Base-by-base conservation (phyloP, 2,888 invertebrate genomes). In the Drosophila buzzatii region DNA sequence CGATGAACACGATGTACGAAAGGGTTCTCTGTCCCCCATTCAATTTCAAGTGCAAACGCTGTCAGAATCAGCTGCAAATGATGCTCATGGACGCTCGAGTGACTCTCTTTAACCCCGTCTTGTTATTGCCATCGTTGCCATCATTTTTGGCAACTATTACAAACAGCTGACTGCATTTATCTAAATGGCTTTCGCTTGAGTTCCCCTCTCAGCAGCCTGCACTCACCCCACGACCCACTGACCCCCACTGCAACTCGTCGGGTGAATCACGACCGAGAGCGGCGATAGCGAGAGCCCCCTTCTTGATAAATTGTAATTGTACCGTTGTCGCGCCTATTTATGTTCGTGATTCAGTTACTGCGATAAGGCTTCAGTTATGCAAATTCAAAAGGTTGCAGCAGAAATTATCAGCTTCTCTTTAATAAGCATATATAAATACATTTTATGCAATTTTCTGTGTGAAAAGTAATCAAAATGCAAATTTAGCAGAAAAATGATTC, bases 161-260 rank as follows among this genome's bases (percentile, higher is more conserved):
- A 61, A 57, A 41, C 61, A 77, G 66, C 70, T 69, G 57, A 57
- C 51, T 77, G 77, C 84, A 80, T 72, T 80, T 70, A 82, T 82
- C 81, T 63, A 59, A 72, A 79, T 76, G 69, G 59, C 27, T 63
- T 63, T 63, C 51, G 62, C 51, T 55, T 51, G 64, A 53, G 39
- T 63, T 52, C 42, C 23, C 49, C 8, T 27, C 27, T 16, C 23
- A 8, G 41, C 33, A n/a, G n/a, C 12, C 35, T 56, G 35, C 37
- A 27, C 6, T 27, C 37, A 5, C 4, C 6, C 56, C 55, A 56
- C 31, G 27, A 37, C 42, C 41, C 52, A 35, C 41, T 45, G n/a
- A 59, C 67, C 67, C 35, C 18, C 33, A 27, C 18, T 52, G 51
- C 60, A 53, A 7, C 31, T 37, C 51, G 35, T 16, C 2, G 39